These are phyloP conservation scores for Eremobia ochroleuca DNA, from an alignment of 2,888 invertebrate species.

Conservation along the genomic window DNA sequence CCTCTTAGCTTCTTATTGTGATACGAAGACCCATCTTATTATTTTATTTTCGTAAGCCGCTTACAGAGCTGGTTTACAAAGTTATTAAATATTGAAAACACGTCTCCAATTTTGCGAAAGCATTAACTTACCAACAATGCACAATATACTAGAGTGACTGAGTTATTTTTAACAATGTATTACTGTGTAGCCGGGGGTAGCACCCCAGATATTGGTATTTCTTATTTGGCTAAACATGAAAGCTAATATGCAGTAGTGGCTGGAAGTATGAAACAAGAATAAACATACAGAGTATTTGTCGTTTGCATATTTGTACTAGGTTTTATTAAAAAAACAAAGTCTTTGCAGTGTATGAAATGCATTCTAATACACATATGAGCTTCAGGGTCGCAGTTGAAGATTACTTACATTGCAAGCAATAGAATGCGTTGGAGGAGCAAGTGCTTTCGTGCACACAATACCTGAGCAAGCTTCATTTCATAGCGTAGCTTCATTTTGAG, in stretches of 20 bases:
- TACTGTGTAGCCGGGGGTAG: conserved; percentile 46
- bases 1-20: conserved; percentile 30
- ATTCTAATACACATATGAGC: conserved; percentile 53
- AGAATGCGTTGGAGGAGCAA: conserved; percentile 23
- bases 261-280: conserved; percentile 11
- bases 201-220: conserved; percentile 38
- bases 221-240: conserved; percentile 40
- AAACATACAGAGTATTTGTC: conserved; percentile 13
- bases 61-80: conserved; percentile 28
- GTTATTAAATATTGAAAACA: conserved; percentile 42
- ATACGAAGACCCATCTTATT: conserved; percentile 44
- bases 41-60: conserved; percentile 29
- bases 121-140: conserved; percentile 57
- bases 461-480: conserved; percentile 31
- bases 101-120: conserved; percentile 57
- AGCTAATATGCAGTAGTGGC: conserved; percentile 36
- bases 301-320: conserved; percentile 10
- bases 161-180: conserved; percentile 60
- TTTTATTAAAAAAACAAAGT: conserved; percentile 28
- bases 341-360: conserved; percentile 33
- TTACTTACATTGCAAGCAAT: conserved; percentile 28
- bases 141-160: conserved; percentile 54
- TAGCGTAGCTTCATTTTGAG: too few relatives aligned
- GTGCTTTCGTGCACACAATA: conserved; percentile 52
- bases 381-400: conserved; percentile 25